A percentile compares a stretch with the other conserved stretches of the same genome.
These are phyloP conservation scores for Isaurus tuberculatus DNA, from an alignment of 92 coral and sea anemone species.

Conservation along the genomic window DNA sequence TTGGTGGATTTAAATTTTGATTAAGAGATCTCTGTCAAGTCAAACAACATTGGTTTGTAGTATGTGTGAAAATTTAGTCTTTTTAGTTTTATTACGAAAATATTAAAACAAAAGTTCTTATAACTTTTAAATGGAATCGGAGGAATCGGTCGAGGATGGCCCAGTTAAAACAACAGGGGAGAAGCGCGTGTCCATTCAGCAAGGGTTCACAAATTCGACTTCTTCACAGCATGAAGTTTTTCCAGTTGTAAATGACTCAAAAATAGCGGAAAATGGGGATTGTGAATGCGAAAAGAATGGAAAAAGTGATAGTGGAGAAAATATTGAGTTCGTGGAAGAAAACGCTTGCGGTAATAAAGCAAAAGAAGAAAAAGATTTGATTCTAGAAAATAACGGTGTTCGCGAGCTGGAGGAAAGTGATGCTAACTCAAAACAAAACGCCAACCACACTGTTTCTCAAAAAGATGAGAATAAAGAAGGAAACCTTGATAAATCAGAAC, in stretches of 20 bases:
- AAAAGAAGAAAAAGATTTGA: constrained; percentile 2
- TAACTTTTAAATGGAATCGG: not conserved
- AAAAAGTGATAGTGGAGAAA: constrained; percentile 15
- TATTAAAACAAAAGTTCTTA: not conserved
- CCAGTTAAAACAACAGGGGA: not conserved
- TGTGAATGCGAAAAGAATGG: not conserved
- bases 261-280: not conserved
- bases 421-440: not conserved
- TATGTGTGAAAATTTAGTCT: not conserved
- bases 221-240: not conserved
- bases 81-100: not conserved
- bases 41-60: not conserved
- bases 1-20: constrained; percentile 5
- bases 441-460: not conserved
- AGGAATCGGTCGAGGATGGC: not conserved
- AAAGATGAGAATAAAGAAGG: constrained; percentile 11
- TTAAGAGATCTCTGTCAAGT: not conserved
- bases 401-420: not conserved
- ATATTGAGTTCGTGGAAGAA: not conserved
- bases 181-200: not conserved
- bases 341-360: not conserved
- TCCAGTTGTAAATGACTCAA: not conserved
- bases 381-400: not conserved
- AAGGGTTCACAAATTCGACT: not conserved
- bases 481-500: constrained; percentile 43